Evolutionary conservation across 2,888 invertebrate genomes (phyloP).

Genomic region (Beris morrisii): DNA sequence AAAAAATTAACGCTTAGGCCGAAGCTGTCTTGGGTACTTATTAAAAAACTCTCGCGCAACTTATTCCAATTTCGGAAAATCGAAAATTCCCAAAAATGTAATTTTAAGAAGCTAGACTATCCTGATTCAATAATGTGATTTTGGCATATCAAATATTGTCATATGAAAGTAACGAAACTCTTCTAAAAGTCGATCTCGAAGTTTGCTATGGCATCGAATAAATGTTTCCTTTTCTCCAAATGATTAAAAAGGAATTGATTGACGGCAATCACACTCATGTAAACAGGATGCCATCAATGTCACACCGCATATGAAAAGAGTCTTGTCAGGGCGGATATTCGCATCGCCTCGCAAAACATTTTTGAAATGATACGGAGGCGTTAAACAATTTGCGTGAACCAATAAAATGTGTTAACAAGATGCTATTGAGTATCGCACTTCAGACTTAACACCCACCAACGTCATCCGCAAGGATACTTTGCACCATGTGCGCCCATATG

Average conservation of each 20-base stretch:
- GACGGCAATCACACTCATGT: conserved; percentile 22
- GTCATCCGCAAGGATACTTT: conserved; percentile 21
- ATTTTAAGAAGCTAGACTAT: no score
- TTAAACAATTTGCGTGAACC: conserved; percentile 18
- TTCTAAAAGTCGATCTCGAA: background rate
- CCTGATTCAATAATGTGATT: no score
- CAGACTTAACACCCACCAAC: conserved; percentile 9
- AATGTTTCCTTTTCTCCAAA: conserved; percentile 15
- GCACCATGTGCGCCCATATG: conserved; percentile 23
- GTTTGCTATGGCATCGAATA: conserved; percentile 6
- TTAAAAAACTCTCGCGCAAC: no score
- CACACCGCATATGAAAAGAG: background rate
- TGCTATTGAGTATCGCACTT: conserved; percentile 6
- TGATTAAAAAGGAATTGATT: conserved; percentile 21
- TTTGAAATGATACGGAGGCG: no score
- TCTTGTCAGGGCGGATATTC: background rate
- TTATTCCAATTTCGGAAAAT: no score
- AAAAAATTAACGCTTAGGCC: no score
- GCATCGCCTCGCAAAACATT: background rate
- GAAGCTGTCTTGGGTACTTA: no score
- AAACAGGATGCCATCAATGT: conserved; percentile 7
- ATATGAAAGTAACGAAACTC: background rate
- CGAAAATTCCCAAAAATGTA: no score
- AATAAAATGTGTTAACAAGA: conserved; percentile 27
- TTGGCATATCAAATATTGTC: conserved; percentile 4